phyloP scores from a whole-genome alignment of 2,797 vertebrate species.

The Bovichtus variegatus region DNA sequence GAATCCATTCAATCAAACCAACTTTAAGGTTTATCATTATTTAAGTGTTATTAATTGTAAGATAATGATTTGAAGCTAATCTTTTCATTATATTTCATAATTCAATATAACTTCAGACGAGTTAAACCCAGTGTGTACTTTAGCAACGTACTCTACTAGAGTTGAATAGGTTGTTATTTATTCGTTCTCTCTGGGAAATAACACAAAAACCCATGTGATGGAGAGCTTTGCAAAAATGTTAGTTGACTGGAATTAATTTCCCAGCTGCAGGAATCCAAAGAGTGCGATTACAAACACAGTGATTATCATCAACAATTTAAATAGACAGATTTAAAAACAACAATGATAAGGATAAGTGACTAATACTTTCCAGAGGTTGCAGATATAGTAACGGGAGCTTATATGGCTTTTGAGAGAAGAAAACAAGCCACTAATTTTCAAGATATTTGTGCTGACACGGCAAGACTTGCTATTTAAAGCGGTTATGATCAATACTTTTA shows the following conservation, averaged over 20 bases:
- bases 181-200: slow-evolving; percentile 35
- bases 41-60: slow-evolving; percentile 29
- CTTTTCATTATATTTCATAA: too few relatives aligned
- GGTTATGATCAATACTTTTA: not conserved
- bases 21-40: slow-evolving; percentile 30
- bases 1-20: slow-evolving; percentile 8
- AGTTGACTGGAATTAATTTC: slow-evolving; percentile 65
- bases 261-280: slow-evolving; percentile 49
- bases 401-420: slow-evolving; percentile 5
- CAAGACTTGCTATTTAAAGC: not conserved
- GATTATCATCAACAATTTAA: slow-evolving; percentile 54
- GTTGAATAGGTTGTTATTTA: slow-evolving; percentile 51
- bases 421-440: not conserved
- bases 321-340: slow-evolving; percentile 38
- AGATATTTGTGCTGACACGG: not conserved
- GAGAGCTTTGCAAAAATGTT: slow-evolving; percentile 58
- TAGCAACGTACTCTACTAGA: slow-evolving; percentile 24
- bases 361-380: slow-evolving; percentile 22
- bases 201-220: slow-evolving; percentile 48
- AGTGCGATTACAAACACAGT: slow-evolving; percentile 44
- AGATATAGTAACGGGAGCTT: slow-evolving; percentile 2
- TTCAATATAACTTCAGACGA: slow-evolving; percentile 42
- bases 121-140: slow-evolving; percentile 54
- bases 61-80: slow-evolving; percentile 29
- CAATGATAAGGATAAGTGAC: slow-evolving; percentile 42